A percentile compares a stretch with the other conserved stretches of the same genome.
These are phyloP conservation scores for Knipowitschia caucasica DNA, from an alignment of 2,797 vertebrate genomes.

Conservation along the genomic window DNA sequence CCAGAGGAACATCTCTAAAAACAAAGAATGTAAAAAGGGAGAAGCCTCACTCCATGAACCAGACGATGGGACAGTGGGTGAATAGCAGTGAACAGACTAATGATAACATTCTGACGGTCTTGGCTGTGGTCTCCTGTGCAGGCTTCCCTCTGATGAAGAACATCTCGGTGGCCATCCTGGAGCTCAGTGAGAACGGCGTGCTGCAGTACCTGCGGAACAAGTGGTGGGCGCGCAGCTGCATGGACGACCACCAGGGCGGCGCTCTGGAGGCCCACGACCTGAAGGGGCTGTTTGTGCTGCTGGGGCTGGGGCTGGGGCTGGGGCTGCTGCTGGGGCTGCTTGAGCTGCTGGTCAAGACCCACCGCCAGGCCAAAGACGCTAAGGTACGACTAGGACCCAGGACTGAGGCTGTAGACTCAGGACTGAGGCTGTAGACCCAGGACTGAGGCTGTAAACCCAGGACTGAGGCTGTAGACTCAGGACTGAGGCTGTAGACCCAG, in stretches of 20 bases:
- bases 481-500: too few relatives aligned
- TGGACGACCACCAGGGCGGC: background rate
- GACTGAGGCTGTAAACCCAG: too few relatives aligned
- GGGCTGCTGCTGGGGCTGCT: conserved; percentile 77
- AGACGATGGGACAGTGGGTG: too few relatives aligned
- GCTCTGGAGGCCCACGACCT: conserved; percentile 73
- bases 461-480: too few relatives aligned
- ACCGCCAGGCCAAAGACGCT: conserved; percentile 70
- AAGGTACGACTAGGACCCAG: too few relatives aligned
- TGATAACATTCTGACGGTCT: background rate
- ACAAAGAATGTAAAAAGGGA: too few relatives aligned
- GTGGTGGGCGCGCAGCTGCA: conserved; percentile 87
- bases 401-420: too few relatives aligned
- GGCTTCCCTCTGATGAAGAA: conserved; percentile 78
- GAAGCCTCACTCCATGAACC: too few relatives aligned
- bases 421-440: too few relatives aligned
- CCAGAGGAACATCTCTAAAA: too few relatives aligned
- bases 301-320: conserved; percentile 76
- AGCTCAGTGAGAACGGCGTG: conserved; percentile 78
- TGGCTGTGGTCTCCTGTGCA: conserved; percentile 30
- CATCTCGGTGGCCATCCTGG: conserved; percentile 78
- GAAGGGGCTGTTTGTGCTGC: conserved; percentile 81
- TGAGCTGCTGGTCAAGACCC: conserved; percentile 79
- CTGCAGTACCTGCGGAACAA: conserved; percentile 78
- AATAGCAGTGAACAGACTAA: too few relatives aligned